These are phyloP conservation scores for Cyprinodon tularosa DNA, from an alignment of 2,113 vertebrate genomes.

Conservation along the genomic window DNA sequence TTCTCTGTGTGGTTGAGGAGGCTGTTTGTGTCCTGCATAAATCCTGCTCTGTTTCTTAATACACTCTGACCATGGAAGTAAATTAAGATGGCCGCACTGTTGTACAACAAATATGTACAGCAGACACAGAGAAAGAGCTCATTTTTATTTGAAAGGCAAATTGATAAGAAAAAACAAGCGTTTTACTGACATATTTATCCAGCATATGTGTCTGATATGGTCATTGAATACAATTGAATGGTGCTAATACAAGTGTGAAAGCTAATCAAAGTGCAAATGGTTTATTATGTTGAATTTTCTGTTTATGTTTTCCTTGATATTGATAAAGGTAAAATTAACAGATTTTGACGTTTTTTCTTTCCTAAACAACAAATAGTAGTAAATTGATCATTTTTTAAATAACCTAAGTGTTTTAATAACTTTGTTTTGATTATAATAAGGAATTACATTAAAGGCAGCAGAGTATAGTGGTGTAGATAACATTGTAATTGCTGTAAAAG, in stretches of 20 bases:
- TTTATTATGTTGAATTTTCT: conserved; percentile 26
- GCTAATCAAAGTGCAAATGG: conserved; percentile 39
- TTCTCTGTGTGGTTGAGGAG: conserved; percentile 39
- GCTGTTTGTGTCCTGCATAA: conserved; percentile 34
- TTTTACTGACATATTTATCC: conserved; percentile 50
- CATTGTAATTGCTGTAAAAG: background rate
- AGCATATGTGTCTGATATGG: conserved; percentile 50
- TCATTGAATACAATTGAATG: conserved; percentile 13
- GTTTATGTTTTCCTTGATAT: conserved; percentile 7
- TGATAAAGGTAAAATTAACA: conserved; percentile 10
- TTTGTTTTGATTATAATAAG: background rate
- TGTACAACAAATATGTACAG: conserved; percentile 23
- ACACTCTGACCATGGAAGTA: conserved; percentile 8
- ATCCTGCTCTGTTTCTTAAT: conserved; percentile 30
- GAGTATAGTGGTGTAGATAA: background rate
- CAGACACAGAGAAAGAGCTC: background rate
- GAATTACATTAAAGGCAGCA: background rate
- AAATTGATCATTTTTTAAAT: background rate
- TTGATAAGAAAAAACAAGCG: conserved; percentile 34
- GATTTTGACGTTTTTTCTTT: background rate
- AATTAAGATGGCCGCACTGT: conserved; percentile 16
- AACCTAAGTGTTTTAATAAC: background rate
- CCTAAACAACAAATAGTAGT: conserved; percentile 4
- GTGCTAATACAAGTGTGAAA: conserved; percentile 51
- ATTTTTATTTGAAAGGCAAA: conserved; percentile 15